Conservation (phyloP, 2,797 vertebrate species). For the Chromobotia macracanthus region DNA sequence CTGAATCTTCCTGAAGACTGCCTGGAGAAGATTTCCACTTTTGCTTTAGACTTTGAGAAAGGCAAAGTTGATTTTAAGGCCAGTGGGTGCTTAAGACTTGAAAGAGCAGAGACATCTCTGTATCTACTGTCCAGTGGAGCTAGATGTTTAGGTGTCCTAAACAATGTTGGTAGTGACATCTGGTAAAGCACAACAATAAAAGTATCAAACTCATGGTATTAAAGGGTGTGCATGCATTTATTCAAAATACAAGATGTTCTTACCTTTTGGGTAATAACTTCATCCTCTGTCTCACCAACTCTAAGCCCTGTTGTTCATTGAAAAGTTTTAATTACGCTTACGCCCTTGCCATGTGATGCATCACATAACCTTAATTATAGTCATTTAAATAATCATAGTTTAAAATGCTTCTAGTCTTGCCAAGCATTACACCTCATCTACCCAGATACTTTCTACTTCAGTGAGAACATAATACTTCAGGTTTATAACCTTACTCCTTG, state of each 20-base stretch:
- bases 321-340: not conserved
- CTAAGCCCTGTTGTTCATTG: slow-evolving; percentile 67
- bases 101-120: slow-evolving; percentile 43
- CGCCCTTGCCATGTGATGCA: too few species aligned
- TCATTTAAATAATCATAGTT: too few species aligned
- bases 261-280: slow-evolving; percentile 65
- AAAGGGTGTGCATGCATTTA: not conserved
- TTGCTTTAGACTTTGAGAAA: slow-evolving; percentile 53
- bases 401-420: too few species aligned
- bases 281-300: slow-evolving; percentile 56
- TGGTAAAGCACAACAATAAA: slow-evolving; percentile 45
- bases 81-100: slow-evolving; percentile 55
- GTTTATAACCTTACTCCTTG: too few species aligned
- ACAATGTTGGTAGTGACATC: slow-evolving; percentile 51
- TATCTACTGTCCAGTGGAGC: slow-evolving; percentile 66
- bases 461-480: too few species aligned
- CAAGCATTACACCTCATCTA: too few species aligned
- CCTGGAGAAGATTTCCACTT: slow-evolving; percentile 56
- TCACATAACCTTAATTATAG: too few species aligned
- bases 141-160: slow-evolving; percentile 69
- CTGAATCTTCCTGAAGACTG: slow-evolving; percentile 40
- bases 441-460: too few species aligned
- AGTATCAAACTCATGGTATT: not conserved
- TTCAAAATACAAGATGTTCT: not conserved
- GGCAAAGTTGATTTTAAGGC: slow-evolving; percentile 70